Percentiles rank a stretch among this genome's conserved stretches.
These are phyloP conservation scores for Chalcosyrphus nemorum DNA, from an alignment of 2,888 invertebrate species.

Conservation along the genomic window DNA sequence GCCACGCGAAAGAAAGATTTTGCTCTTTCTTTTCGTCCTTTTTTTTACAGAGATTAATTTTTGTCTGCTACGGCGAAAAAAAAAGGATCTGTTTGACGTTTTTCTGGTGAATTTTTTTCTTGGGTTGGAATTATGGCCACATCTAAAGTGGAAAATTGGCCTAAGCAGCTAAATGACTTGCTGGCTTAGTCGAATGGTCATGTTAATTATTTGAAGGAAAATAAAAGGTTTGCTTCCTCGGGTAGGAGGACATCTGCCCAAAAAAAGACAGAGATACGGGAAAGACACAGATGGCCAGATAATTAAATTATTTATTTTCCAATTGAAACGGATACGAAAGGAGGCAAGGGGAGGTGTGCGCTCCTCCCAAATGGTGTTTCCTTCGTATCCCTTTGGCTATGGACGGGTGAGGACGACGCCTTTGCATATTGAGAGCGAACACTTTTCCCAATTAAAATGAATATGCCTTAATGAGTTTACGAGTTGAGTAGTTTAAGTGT, in stretches of 20 bases:
- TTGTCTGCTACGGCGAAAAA: conserved; percentile 11
- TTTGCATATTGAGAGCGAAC: conserved; percentile 27
- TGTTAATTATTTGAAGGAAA: conserved; percentile 38
- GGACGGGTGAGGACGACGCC: not conserved
- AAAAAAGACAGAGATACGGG: conserved; percentile 1
- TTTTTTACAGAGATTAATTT: conserved; percentile 49
- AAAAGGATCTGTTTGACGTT: conserved; percentile 42
- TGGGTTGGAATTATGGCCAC: conserved; percentile 56
- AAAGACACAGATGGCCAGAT: conserved; percentile 26
- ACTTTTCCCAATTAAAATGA: conserved; percentile 42
- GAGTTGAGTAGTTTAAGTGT: conserved; percentile 12
- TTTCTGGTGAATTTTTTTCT: conserved; percentile 36
- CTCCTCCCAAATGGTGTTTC: not conserved
- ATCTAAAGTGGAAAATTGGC: conserved; percentile 57
- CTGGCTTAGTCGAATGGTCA: conserved; percentile 42
- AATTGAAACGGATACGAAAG: conserved; percentile 23
- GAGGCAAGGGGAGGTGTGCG: not conserved
- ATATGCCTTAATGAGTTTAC: conserved; percentile 24
- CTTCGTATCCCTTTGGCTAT: not conserved
- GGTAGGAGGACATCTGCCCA: not conserved
- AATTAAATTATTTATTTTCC: conserved; percentile 60
- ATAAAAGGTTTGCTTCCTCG: not conserved
- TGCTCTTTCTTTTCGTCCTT: not conserved
- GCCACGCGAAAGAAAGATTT: conserved; percentile 31
- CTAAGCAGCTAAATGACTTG: conserved; percentile 48